phyloP scores from a whole-genome alignment of 2,113 vertebrate genomes.

The Phycodurus eques region DNA sequence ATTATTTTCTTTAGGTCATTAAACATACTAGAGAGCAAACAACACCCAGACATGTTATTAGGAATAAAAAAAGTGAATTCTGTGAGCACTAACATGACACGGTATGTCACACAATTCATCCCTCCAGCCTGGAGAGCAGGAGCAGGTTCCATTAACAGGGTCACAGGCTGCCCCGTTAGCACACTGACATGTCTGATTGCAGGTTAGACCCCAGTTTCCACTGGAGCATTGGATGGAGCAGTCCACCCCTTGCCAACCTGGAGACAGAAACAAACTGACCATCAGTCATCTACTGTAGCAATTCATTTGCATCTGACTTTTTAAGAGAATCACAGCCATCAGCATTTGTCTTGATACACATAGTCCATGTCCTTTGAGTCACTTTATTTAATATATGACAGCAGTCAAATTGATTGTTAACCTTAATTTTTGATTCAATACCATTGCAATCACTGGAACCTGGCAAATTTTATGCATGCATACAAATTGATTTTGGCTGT shows the following conservation, averaged over 20 bases:
- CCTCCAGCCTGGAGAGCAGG: slow-evolving; percentile 83
- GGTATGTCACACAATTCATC: slow-evolving; percentile 78
- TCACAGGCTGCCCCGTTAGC: slow-evolving; percentile 82
- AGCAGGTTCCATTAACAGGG: slow-evolving; percentile 79
- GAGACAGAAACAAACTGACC: background rate
- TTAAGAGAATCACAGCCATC: background rate
- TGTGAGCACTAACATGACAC: slow-evolving; percentile 77
- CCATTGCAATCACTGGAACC: too few relatives aligned
- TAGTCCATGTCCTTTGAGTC: background rate
- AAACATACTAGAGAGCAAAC: background rate
- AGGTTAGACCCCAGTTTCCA: slow-evolving; percentile 82
- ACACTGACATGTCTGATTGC: slow-evolving; percentile 83
- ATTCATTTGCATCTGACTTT: background rate
- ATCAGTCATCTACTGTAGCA: background rate
- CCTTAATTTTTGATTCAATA: too few relatives aligned
- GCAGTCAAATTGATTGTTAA: background rate
- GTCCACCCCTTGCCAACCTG: slow-evolving; percentile 88
- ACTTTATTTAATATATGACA: background rate
- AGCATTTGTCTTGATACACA: too few relatives aligned
- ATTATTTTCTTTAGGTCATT: background rate
- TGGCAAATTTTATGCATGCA: too few relatives aligned
- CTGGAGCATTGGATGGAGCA: slow-evolving; percentile 84
- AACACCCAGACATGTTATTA: background rate
- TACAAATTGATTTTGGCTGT: too few relatives aligned
- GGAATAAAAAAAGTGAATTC: background rate